Evolutionary conservation across 2,113 vertebrate species (phyloP).

Genomic region (Leptobrachium leishanense): DNA sequence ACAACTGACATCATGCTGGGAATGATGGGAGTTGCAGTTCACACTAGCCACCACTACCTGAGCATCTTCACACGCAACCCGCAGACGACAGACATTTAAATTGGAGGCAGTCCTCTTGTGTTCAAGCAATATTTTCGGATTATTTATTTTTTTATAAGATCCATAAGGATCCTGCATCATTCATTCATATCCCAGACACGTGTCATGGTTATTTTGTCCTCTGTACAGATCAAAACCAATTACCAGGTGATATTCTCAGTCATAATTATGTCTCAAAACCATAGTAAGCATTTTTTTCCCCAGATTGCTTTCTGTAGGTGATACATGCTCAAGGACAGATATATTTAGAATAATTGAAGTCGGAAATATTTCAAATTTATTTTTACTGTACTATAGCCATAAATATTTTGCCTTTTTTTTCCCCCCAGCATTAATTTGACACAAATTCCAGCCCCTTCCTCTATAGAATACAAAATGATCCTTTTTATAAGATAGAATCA

Average conservation of each 20-base stretch:
- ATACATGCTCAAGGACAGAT: conserved; percentile 5
- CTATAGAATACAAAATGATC: not conserved
- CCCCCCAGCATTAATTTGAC: not conserved
- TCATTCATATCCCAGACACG: conserved; percentile 42
- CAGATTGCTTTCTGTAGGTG: conserved; percentile 20
- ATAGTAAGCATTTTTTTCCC: conserved; percentile 27
- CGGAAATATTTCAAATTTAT: not conserved
- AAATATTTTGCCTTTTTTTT: too few species aligned
- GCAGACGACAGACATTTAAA: not conserved
- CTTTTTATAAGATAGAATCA: not conserved
- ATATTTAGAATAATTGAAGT: conserved; percentile 16
- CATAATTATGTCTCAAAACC: conserved; percentile 32
- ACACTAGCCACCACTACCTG: not conserved
- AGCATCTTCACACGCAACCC: not conserved
- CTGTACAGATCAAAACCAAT: conserved; percentile 36
- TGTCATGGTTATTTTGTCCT: conserved; percentile 48
- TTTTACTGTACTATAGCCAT: not conserved
- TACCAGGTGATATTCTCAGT: conserved; percentile 43
- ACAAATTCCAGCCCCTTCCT: not conserved
- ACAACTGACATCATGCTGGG: not conserved
- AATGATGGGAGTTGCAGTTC: not conserved
- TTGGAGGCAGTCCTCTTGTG: not conserved
- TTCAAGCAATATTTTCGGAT: not conserved
- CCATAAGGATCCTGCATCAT: conserved; percentile 20
- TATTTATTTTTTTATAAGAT: not conserved